Base-by-base conservation (phyloP, 2,888 invertebrate genomes). In the Conistra vaccinii region DNA sequence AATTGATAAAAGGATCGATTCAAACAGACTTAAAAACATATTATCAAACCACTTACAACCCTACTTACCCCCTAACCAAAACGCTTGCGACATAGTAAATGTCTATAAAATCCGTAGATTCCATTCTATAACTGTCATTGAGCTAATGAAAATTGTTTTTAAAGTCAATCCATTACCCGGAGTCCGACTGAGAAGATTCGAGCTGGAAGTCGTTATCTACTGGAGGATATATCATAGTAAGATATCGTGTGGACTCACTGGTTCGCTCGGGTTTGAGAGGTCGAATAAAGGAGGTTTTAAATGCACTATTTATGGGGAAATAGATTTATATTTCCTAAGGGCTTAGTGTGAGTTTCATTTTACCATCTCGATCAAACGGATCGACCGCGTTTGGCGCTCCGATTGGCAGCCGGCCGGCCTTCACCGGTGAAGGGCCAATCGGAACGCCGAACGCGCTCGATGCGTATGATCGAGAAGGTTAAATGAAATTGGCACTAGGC, bases 121-220 rank as follows among this genome's bases (percentile, higher is more conserved):
- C 65, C 73, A 83, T 83, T 83, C 57, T 29, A 55, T 45, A 55
- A 32, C 67, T 75, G 62, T 73, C 84, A 26, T 65, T 35, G 65
- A 78, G 62, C 84, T 88, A 88, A 88, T 88, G 88, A 87, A 87
- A 88, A 88, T 88, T 84, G 88, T 88, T 88, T 86, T 87, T 85
- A 86, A 86, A 88, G 85, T 88, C 81, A 72, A 87, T 87, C 77
- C 73, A 81, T 88, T 87, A 76, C 72, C 70, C 74, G 61, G 51
- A 76, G 81, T 76, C 81, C 48, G 60, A 58, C 62, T 57, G 81
- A 72, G 81, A 83, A 85, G 81, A 83, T 75, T 74, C 57, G 45
- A 82, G 57, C 35, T 26, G 32, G 23, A 58, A 39, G n/a, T 20
- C 55, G 39, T 17, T 77, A 68, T 71, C 82, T 76, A 2, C 29